Conservation (phyloP, 1,140 invertebrate genomes). For the Steinernema khuongi region DNA sequence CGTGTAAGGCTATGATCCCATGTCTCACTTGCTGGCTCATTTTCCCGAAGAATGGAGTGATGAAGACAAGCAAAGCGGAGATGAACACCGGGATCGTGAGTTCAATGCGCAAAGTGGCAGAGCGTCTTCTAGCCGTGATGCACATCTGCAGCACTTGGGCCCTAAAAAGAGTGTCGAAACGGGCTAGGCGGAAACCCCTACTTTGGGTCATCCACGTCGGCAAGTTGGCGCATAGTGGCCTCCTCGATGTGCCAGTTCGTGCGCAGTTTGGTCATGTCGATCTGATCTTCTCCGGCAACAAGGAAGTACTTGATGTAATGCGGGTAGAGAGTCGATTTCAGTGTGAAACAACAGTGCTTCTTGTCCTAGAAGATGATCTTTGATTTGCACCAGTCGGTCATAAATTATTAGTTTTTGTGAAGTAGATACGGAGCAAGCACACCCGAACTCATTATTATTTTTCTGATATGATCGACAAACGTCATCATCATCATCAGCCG, state of each 20-base stretch:
- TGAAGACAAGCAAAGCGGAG: constrained; percentile 36
- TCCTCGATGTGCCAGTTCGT: constrained; percentile 43
- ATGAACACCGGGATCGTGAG: constrained; percentile 40
- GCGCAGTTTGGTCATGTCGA: constrained; percentile 28
- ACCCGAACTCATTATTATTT: too few relatives aligned
- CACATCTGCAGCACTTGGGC: constrained; percentile 36
- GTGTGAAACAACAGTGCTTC: constrained; percentile 40
- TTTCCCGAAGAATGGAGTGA: constrained; percentile 42
- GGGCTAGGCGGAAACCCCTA: background rate
- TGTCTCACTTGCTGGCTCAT: constrained; percentile 32
- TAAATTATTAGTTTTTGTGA: too few relatives aligned
- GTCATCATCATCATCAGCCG: too few relatives aligned
- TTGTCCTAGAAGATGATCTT: constrained; percentile 31
- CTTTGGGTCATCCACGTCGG: constrained; percentile 35
- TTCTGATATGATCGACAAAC: too few relatives aligned
- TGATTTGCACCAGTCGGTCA: background rate
- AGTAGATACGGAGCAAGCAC: too few relatives aligned
- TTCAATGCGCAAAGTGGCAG: constrained; percentile 36
- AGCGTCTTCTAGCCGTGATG: constrained; percentile 29
- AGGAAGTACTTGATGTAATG: constrained; percentile 41
- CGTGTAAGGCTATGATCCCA: background rate
- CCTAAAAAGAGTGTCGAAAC: constrained; percentile 23
- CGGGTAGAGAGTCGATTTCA: constrained; percentile 36
- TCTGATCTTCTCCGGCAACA: constrained; percentile 27
- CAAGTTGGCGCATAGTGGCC: constrained; percentile 24